phyloP scores from a whole-genome alignment of 2,113 vertebrate genomes.

The Python bivittatus region DNA sequence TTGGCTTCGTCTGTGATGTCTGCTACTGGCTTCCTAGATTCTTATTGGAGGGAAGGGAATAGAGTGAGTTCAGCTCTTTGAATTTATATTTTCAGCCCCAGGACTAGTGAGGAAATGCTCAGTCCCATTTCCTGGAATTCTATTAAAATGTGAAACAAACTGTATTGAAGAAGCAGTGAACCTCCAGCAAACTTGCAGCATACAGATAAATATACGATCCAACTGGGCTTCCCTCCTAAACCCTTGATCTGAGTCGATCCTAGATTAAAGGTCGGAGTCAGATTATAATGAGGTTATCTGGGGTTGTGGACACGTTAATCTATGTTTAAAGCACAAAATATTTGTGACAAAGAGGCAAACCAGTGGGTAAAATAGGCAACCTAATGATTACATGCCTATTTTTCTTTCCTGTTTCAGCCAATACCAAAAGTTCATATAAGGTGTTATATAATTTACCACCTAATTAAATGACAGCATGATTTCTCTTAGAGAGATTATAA shows the following conservation, averaged over 20 bases:
- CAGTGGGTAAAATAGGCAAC: conserved; percentile 53
- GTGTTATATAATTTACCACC: conserved; percentile 84
- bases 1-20: no score
- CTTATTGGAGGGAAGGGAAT: no score
- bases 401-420: conserved; percentile 68
- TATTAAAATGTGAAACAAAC: neutral
- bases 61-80: no score
- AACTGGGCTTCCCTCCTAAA: neutral
- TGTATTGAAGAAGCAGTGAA: no score
- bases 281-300: neutral
- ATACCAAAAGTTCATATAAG: conserved; percentile 79
- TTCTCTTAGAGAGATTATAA: conserved; percentile 74
- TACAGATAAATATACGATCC: neutral
- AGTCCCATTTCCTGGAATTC: neutral
- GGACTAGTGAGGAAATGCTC: no score
- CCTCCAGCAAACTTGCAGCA: neutral
- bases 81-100: no score
- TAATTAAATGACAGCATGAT: conserved; percentile 79
- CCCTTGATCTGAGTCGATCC: neutral
- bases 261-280: neutral
- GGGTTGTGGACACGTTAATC: conserved; percentile 51
- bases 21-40: no score
- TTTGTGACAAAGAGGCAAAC: conserved; percentile 73
- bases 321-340: conserved; percentile 63
- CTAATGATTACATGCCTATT: conserved; percentile 78